A percentile compares a stretch with the other conserved stretches of the same genome.
Conservation (phyloP, 2,797 vertebrate genomes). For the Trichosurus vulpecula region DNA sequence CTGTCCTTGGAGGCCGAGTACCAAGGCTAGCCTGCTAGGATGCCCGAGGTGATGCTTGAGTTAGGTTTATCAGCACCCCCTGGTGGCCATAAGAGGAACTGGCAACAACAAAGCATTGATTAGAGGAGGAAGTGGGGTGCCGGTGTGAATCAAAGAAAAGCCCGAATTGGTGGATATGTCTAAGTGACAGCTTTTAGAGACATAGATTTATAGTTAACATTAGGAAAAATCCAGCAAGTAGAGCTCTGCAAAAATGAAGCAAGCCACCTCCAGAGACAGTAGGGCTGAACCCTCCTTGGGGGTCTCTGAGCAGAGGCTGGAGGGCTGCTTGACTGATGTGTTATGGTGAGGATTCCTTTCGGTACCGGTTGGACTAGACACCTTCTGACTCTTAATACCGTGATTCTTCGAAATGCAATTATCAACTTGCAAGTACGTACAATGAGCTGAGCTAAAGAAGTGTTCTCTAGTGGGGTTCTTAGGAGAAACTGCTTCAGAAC, state of each 20-base stretch:
- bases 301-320: background rate
- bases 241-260: background rate
- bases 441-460: background rate
- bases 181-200: background rate
- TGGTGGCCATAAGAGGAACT: background rate
- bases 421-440: background rate
- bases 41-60: background rate
- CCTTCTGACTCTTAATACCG: background rate
- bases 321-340: background rate
- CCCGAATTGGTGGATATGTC: background rate
- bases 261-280: background rate
- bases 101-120: background rate
- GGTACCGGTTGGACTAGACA: too few species aligned
- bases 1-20: background rate
- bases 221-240: background rate
- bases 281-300: fast-evolving
- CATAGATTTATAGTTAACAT: background rate
- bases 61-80: background rate
- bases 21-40: background rate
- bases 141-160: background rate
- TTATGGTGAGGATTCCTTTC: background rate
- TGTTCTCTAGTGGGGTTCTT: background rate
- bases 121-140: background rate
- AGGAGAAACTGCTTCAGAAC: background rate
- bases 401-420: background rate